Percentiles rank a stretch among this genome's conserved stretches.
These are phyloP conservation scores for Antennarius maculatus DNA, from an alignment of 2,797 vertebrate species.

Conservation along the genomic window DNA sequence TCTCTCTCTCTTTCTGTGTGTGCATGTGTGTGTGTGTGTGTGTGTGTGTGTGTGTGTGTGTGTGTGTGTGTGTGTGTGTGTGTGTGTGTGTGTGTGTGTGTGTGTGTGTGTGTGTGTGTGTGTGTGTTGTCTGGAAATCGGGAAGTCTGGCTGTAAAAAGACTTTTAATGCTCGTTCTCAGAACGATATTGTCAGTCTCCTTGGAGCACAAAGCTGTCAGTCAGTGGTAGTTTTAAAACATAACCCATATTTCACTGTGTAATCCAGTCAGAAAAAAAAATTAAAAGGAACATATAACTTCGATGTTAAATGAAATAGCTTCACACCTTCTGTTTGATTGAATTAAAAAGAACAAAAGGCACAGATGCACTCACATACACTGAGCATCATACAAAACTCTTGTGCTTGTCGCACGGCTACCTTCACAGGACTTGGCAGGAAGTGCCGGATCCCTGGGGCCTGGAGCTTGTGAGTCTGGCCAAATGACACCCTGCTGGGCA, in stretches of 20 bases:
- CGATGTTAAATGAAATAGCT: constrained; percentile 8
- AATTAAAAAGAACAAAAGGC: constrained; percentile 35
- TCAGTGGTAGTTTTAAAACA: too few species aligned
- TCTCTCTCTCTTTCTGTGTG: not conserved
- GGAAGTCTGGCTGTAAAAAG: constrained; percentile 11
- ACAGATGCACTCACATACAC: constrained; percentile 24
- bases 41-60: not conserved
- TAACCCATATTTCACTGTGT: too few species aligned
- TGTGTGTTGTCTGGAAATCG: constrained; percentile 10
- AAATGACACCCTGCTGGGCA: constrained; percentile 65
- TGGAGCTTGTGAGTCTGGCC: constrained; percentile 56
- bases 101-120: too few species aligned
- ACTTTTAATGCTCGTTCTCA: constrained; percentile 21
- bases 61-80: not conserved
- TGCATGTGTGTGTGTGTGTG: too few species aligned
- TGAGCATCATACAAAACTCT: constrained; percentile 26
- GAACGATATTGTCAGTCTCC: constrained; percentile 26
- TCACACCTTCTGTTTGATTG: constrained; percentile 38
- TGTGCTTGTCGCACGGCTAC: constrained; percentile 47
- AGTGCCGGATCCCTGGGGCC: constrained; percentile 47
- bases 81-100: not conserved
- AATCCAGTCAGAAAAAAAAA: constrained; percentile 6
- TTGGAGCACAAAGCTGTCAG: constrained; percentile 10
- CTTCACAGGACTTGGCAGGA: constrained; percentile 55
- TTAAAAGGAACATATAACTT: not conserved